These are phyloP conservation scores for Alloplasta piceator DNA, from an alignment of 2,888 invertebrate genomes.

Conservation along the genomic window DNA sequence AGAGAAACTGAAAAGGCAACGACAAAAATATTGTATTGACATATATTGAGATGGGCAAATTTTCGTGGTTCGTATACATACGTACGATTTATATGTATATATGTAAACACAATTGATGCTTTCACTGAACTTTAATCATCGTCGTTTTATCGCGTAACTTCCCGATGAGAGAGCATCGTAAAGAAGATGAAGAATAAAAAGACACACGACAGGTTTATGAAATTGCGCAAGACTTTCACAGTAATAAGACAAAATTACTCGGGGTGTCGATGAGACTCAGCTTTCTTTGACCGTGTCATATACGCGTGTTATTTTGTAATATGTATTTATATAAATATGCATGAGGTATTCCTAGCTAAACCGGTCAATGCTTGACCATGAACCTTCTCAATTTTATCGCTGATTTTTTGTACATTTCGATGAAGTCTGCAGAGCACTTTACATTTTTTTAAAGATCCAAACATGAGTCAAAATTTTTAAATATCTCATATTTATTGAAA, in stretches of 20 bases:
- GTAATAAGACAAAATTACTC: constrained; percentile 51
- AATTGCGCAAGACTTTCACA: constrained; percentile 56
- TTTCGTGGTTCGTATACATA: too few species aligned
- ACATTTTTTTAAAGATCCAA: too few species aligned
- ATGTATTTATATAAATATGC: not conserved
- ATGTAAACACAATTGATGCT: constrained; percentile 1
- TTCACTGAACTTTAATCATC: constrained; percentile 24
- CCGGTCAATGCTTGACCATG: too few species aligned
- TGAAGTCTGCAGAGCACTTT: too few species aligned
- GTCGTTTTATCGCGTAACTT: constrained; percentile 4
- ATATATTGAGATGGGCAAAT: too few species aligned
- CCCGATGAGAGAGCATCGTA: constrained; percentile 7
- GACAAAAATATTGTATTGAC: too few species aligned
- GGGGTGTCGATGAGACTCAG: constrained; percentile 53
- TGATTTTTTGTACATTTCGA: too few species aligned
- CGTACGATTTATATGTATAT: too few species aligned
- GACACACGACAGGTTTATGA: constrained; percentile 29
- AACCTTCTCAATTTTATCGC: too few species aligned
- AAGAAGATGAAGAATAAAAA: not conserved
- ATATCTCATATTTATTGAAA: too few species aligned
- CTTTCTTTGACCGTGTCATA: constrained; percentile 53
- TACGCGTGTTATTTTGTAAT: constrained; percentile 24
- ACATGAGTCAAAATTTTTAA: too few species aligned
- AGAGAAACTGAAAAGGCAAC: too few species aligned
- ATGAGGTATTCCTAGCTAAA: not conserved